Conservation (phyloP, 1,140 invertebrate genomes). For the Ips nitidus region DNA sequence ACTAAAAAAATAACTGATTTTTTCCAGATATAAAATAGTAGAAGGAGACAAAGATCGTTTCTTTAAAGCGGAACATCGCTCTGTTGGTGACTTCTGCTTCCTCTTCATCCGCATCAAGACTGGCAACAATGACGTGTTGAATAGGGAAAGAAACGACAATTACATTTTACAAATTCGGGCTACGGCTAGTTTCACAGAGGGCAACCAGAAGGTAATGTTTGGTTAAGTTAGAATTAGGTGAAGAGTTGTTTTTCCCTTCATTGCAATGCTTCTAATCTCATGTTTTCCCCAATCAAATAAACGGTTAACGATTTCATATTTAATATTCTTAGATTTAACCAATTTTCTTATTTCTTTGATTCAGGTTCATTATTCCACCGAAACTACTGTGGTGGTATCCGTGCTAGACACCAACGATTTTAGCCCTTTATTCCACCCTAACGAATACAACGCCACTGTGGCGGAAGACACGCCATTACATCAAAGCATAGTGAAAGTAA, state of each 20-base stretch:
- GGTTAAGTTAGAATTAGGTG: background rate
- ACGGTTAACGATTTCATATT: too few species aligned
- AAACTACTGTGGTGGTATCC: slow-evolving; percentile 74
- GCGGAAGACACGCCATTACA: slow-evolving; percentile 86
- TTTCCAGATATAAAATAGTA: slow-evolving; percentile 74
- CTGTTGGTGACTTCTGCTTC: slow-evolving; percentile 93
- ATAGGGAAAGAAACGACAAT: slow-evolving; percentile 84
- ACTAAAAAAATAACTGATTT: background rate
- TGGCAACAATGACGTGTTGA: slow-evolving; percentile 80
- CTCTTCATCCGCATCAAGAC: slow-evolving; percentile 83
- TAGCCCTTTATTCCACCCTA: slow-evolving; percentile 87
- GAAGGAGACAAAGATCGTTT: slow-evolving; percentile 84
- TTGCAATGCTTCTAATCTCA: background rate
- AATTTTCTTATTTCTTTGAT: background rate
- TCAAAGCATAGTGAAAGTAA: slow-evolving; percentile 72
- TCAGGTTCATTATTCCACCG: slow-evolving; percentile 61
- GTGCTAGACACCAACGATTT: slow-evolving; percentile 91
- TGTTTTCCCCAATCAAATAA: background rate
- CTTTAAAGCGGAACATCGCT: slow-evolving; percentile 86
- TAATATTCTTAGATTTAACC: too few species aligned
- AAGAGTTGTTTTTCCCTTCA: background rate
- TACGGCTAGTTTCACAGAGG: slow-evolving; percentile 62
- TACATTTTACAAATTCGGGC: slow-evolving; percentile 83
- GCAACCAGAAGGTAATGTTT: slow-evolving; percentile 55
- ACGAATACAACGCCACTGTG: slow-evolving; percentile 83